Conservation (phyloP, 1,140 invertebrate genomes). For the Halesus radiatus region DNA sequence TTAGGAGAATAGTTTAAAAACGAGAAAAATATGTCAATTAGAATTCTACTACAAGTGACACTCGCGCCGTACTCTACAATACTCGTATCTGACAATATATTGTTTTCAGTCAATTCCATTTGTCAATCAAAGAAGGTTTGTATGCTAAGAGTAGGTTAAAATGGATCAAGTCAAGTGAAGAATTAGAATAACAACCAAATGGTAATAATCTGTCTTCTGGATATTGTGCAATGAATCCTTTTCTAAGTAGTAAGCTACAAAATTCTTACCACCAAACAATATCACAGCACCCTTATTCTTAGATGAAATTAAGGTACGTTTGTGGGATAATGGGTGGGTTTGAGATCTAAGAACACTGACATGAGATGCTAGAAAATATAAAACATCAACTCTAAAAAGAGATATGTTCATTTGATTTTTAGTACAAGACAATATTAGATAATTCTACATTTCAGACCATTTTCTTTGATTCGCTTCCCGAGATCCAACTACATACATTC, state of each 20-base stretch:
- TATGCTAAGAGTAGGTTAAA: too few relatives aligned
- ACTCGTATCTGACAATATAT: not conserved
- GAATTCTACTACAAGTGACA: slow-evolving; percentile 2
- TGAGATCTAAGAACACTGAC: not conserved
- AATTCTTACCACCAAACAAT: too few relatives aligned
- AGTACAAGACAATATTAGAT: not conserved
- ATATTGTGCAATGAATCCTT: too few relatives aligned
- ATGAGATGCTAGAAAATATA: slow-evolving; percentile 4
- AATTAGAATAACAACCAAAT: too few relatives aligned
- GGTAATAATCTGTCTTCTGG: too few relatives aligned
- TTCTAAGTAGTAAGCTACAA: too few relatives aligned
- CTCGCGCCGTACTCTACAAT: slow-evolving; percentile 10
- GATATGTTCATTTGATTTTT: slow-evolving; percentile 35
- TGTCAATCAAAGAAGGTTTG: too few relatives aligned
- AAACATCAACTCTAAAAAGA: slow-evolving; percentile 29
- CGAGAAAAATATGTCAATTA: slow-evolving; percentile 9
- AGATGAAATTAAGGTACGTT: too few relatives aligned
- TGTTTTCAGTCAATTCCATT: slow-evolving; percentile 32
- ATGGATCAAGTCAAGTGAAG: too few relatives aligned
- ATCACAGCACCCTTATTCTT: too few relatives aligned
- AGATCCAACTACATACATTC: not conserved
- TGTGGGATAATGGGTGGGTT: not conserved
- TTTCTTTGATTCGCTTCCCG: slow-evolving; percentile 27
- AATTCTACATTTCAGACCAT: slow-evolving; percentile 18
- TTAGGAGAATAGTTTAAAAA: slow-evolving; percentile 17